These are phyloP conservation scores for Gavialis gangeticus DNA, from an alignment of 2,113 vertebrate species.

Conservation along the genomic window DNA sequence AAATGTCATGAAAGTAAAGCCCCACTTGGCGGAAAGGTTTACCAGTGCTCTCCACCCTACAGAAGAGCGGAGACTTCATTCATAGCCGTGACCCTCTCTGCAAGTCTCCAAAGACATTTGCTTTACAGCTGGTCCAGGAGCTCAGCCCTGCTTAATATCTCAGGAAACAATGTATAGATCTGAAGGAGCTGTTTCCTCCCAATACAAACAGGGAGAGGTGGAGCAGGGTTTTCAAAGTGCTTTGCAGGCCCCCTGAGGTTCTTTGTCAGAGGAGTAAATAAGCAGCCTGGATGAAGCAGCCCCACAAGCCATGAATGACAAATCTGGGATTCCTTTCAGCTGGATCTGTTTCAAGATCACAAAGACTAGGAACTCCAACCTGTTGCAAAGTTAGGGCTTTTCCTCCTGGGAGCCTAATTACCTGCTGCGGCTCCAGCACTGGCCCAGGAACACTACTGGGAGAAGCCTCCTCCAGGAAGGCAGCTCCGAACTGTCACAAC, in stretches of 20 bases:
- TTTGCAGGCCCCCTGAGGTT: neutral
- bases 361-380: constrained; percentile 62
- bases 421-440: neutral
- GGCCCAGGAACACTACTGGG: neutral
- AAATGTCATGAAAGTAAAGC: neutral
- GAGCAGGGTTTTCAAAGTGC: constrained; percentile 22
- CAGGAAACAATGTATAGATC: neutral
- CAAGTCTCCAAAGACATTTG: neutral
- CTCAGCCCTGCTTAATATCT: neutral
- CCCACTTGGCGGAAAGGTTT: neutral
- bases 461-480: constrained; percentile 37
- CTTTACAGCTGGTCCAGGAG: neutral
- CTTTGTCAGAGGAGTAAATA: neutral
- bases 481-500: neutral
- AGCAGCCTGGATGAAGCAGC: constrained; percentile 15
- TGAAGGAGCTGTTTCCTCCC: constrained; percentile 20
- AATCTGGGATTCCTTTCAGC: constrained; percentile 36
- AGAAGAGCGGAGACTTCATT: neutral
- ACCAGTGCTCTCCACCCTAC: neutral
- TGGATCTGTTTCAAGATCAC: constrained; percentile 44
- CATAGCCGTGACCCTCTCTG: neutral
- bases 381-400: constrained; percentile 62
- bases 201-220: constrained; percentile 22
- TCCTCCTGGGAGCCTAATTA: constrained; percentile 49
- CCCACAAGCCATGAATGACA: constrained; percentile 23